Percentiles rank a stretch among this genome's conserved stretches.
Conservation (phyloP, 2,797 vertebrate species). For the Cheirogaleus major region DNA sequence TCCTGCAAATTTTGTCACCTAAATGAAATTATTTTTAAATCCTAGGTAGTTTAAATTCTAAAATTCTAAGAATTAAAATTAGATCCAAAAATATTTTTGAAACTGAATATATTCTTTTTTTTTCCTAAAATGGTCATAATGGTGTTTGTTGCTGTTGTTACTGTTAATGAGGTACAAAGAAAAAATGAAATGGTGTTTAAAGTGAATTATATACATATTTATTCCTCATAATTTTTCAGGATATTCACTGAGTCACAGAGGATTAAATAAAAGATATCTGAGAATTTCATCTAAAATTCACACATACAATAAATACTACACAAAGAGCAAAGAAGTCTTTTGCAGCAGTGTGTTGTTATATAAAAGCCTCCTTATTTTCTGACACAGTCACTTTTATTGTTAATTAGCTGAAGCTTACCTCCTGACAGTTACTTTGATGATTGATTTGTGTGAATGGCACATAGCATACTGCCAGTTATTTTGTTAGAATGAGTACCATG, state of each 20-base stretch:
- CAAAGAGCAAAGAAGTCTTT: not conserved
- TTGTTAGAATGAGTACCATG: not conserved
- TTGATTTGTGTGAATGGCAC: not conserved
- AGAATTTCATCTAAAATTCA: not conserved
- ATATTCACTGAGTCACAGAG: not conserved
- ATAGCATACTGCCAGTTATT: not conserved
- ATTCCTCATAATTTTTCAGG: not conserved
- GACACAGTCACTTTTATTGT: not conserved
- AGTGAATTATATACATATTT: not conserved
- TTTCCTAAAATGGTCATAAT: not conserved
- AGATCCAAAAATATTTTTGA: not conserved
- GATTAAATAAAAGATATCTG: not conserved
- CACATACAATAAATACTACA: not conserved
- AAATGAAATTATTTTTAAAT: constrained; percentile 24
- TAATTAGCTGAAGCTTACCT: constrained; percentile 5
- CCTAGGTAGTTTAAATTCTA: not conserved
- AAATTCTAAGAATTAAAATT: not conserved
- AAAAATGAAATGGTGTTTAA: not conserved
- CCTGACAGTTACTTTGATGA: not conserved
- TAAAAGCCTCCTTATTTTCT: not conserved
- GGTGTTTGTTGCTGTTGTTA: not conserved
- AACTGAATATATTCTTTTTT: not conserved
- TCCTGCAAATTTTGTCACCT: not conserved
- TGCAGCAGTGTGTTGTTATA: not conserved
- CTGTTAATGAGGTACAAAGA: not conserved